A percentile compares a stretch with the other conserved stretches of the same genome.
These are phyloP conservation scores for Eudyptes chrysolophus DNA, from an alignment of 2,113 vertebrate genomes.

Conservation along the genomic window DNA sequence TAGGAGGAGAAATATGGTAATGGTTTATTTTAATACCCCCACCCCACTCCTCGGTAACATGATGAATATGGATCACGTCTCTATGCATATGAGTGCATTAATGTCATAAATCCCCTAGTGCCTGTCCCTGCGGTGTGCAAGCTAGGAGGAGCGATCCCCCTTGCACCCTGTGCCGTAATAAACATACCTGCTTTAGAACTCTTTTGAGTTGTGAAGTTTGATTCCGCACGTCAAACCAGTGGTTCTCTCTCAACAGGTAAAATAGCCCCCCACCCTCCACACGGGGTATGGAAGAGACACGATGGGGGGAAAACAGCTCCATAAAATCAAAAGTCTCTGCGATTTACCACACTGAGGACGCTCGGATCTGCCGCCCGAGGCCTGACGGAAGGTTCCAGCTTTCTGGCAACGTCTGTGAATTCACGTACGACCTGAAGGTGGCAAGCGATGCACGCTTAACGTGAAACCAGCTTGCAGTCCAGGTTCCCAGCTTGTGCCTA, in stretches of 20 bases:
- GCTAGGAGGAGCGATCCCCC: no score
- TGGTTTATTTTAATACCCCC: no score
- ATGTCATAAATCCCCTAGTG: no score
- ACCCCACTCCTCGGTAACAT: no score
- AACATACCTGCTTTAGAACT: no score
- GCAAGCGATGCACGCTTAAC: conserved; percentile 46
- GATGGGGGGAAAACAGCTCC: background rate
- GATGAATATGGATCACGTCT: no score
- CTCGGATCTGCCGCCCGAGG: background rate
- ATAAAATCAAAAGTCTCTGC: rapidly evolving
- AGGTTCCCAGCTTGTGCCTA: background rate
- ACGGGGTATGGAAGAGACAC: rapidly evolving
- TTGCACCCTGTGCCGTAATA: no score
- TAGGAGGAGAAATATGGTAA: no score
- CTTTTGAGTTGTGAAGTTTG: no score
- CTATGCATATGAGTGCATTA: no score
- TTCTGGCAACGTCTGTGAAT: background rate
- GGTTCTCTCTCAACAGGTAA: rapidly evolving
- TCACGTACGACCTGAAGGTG: conserved; percentile 67
- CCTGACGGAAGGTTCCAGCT: rapidly evolving
- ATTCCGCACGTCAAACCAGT: no score
- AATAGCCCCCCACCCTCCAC: rapidly evolving
- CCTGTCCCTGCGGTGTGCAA: no score
- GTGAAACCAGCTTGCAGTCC: rapidly evolving
- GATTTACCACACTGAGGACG: rapidly evolving